A percentile compares a stretch with the other conserved stretches of the same genome.
Conservation (phyloP, 2,888 invertebrate species). For the Mycogona germanica region DNA sequence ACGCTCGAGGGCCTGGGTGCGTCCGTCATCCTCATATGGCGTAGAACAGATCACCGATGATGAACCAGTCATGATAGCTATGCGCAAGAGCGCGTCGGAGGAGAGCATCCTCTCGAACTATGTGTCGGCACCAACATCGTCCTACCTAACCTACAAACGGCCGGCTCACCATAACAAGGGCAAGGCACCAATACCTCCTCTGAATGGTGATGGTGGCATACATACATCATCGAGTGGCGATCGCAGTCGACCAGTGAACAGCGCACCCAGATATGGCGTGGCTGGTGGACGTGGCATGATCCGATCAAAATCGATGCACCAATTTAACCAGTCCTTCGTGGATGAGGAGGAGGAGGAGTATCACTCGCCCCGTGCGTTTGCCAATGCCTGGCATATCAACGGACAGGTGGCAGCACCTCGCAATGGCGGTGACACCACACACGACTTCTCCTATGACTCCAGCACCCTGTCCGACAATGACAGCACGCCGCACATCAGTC, state of each 20-base stretch:
- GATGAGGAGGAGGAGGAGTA: background rate
- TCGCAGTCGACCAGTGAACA: conserved; percentile 11
- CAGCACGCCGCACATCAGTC: conserved; percentile 38
- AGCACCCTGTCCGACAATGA: conserved; percentile 39
- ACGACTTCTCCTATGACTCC: conserved; percentile 34
- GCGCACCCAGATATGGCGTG: conserved; percentile 24
- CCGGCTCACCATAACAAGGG: conserved; percentile 17
- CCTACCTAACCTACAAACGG: conserved; percentile 24
- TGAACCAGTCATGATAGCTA: background rate
- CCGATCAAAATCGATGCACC: conserved; percentile 28
- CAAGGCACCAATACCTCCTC: conserved; percentile 20
- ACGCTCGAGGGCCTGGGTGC: conserved; percentile 12
- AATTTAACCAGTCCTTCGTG: conserved; percentile 21
- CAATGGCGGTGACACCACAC: conserved; percentile 24
- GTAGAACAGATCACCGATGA: background rate
- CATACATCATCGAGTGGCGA: background rate
- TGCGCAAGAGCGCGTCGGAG: conserved; percentile 35
- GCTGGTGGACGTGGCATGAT: conserved; percentile 23
- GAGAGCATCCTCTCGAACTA: conserved; percentile 29
- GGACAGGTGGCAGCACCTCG: conserved; percentile 26
- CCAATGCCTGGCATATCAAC: conserved; percentile 27
- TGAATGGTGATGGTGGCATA: conserved; percentile 25
- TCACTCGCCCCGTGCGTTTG: background rate
- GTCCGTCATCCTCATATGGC: conserved; percentile 10
- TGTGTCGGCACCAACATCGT: background rate